Conservation (phyloP, 2,888 invertebrate genomes). For the Sycophila texana region DNA sequence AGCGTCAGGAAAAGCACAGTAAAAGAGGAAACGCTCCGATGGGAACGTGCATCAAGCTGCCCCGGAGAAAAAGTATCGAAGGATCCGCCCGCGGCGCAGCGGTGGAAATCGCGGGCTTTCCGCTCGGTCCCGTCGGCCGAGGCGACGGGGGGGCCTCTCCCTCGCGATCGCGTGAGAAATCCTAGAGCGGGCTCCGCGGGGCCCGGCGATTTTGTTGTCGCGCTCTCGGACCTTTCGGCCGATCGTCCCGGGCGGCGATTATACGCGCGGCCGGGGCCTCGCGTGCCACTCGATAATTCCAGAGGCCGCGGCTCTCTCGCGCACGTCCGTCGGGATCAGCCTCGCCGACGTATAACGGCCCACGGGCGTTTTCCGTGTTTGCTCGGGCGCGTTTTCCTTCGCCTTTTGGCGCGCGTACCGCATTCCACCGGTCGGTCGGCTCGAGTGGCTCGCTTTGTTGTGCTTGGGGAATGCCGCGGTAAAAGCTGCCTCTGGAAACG, state of each 20-base stretch:
- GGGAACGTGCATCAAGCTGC: too few species aligned
- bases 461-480: too few species aligned
- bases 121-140: not conserved
- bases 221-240: conserved; percentile 1
- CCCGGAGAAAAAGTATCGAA: too few species aligned
- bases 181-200: conserved; percentile 15
- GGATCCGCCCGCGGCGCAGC: too few species aligned
- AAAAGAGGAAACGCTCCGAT: too few species aligned
- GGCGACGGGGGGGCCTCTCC: conserved; percentile 55
- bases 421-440: too few species aligned
- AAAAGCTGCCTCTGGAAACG: too few species aligned
- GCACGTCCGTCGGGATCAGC: not conserved
- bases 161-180: conserved; percentile 64
- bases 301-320: not conserved
- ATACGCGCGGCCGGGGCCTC: not conserved
- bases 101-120: not conserved
- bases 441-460: too few species aligned
- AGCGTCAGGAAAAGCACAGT: not conserved
- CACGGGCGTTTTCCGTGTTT: conserved; percentile 1
- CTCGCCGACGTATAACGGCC: not conserved
- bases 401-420: not conserved
- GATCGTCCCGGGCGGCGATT: not conserved
- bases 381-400: not conserved
- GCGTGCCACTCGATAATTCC: conserved; percentile 11
- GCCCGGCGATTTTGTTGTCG: conserved; percentile 51